phyloP scores from a whole-genome alignment of 1,140 invertebrate genomes.

The Homalodisca vitripennis region DNA sequence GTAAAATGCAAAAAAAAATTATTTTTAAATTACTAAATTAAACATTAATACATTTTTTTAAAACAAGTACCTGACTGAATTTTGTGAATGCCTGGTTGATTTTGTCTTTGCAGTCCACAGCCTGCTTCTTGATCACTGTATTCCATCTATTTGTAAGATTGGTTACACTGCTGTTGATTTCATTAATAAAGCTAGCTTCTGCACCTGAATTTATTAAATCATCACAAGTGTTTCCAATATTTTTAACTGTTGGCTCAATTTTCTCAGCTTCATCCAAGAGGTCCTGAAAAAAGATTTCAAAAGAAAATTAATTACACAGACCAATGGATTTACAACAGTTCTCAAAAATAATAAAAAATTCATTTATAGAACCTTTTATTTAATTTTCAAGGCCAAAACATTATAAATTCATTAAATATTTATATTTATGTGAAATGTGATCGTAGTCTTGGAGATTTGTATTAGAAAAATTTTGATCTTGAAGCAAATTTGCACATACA shows the following conservation, averaged over 20 bases:
- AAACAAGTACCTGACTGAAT: slow-evolving; percentile 14
- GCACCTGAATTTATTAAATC: slow-evolving; percentile 59
- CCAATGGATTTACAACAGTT: too few relatives aligned
- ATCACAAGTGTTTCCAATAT: slow-evolving; percentile 59
- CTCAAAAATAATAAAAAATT: too few relatives aligned
- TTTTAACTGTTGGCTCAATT: slow-evolving; percentile 61
- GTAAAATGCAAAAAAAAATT: too few relatives aligned
- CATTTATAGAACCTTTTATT: too few relatives aligned
- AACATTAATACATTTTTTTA: neutral
- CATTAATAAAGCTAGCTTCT: slow-evolving; percentile 56
- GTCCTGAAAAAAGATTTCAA: slow-evolving; percentile 56
- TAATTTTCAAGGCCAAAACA: too few relatives aligned
- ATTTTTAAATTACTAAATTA: too few relatives aligned
- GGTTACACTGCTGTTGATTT: slow-evolving; percentile 52
- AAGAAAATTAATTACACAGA: too few relatives aligned
- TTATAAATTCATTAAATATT: too few relatives aligned
- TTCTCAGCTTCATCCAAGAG: slow-evolving; percentile 66
- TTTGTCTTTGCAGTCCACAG: slow-evolving; percentile 56
- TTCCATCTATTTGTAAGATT: slow-evolving; percentile 56
- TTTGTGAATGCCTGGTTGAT: slow-evolving; percentile 49
- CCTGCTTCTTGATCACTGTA: slow-evolving; percentile 51
- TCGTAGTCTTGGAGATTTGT: too few relatives aligned
- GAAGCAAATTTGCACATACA: too few relatives aligned
- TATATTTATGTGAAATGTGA: too few relatives aligned
- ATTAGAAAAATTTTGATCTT: too few relatives aligned